Conservation (phyloP, 1,140 invertebrate genomes). For the Drosophila orena region DNA sequence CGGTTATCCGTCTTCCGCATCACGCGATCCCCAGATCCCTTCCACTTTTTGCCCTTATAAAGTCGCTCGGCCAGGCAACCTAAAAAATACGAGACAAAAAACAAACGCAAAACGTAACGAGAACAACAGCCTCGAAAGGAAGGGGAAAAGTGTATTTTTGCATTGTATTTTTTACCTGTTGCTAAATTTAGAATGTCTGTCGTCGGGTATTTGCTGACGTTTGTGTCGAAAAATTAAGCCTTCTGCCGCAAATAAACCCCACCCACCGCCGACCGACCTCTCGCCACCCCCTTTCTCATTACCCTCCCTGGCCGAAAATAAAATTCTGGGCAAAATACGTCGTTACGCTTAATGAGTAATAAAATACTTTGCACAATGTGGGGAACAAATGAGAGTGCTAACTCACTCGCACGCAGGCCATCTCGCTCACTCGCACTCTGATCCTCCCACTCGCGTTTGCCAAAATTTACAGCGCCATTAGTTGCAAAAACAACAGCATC, state of each 20-base stretch:
- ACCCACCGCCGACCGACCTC: slow-evolving; percentile 10
- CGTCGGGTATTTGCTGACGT: slow-evolving; percentile 68
- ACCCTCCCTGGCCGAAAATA: slow-evolving; percentile 25
- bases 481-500: slow-evolving; percentile 40
- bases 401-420: slow-evolving; percentile 9
- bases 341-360: slow-evolving; percentile 82
- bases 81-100: slow-evolving; percentile 31
- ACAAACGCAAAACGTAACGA: slow-evolving; percentile 38
- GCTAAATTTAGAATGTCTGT: slow-evolving; percentile 79
- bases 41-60: slow-evolving; percentile 54
- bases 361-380: slow-evolving; percentile 76
- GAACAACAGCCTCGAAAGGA: slow-evolving; percentile 13
- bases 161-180: slow-evolving; percentile 71
- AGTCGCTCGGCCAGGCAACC: slow-evolving; percentile 32
- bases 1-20: slow-evolving; percentile 44
- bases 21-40: slow-evolving; percentile 46
- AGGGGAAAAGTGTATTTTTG: slow-evolving; percentile 35
- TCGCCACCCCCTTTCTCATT: slow-evolving; percentile 6
- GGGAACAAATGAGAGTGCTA: slow-evolving; percentile 28
- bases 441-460: slow-evolving; percentile 31
- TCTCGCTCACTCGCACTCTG: slow-evolving; percentile 7
- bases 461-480: slow-evolving; percentile 69
- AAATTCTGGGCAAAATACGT: slow-evolving; percentile 74
- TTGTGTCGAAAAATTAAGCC: slow-evolving; percentile 63
- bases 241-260: slow-evolving; percentile 29